Evolutionary conservation across 92 coral and sea anemone species (phyloP).

Genomic region (Phymanthus crucifer): DNA sequence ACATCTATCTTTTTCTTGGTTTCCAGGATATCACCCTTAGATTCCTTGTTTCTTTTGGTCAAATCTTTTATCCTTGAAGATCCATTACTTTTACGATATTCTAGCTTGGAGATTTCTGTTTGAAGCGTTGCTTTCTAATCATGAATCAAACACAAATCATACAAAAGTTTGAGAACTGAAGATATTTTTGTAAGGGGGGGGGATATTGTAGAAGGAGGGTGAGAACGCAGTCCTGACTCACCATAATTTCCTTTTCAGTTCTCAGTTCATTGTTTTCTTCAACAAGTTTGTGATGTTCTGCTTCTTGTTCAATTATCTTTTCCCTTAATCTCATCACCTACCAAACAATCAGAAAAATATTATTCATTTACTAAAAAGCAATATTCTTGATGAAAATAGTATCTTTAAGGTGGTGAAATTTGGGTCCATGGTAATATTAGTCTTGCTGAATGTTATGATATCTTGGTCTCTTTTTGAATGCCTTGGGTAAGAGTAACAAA

Average conservation of each 20-base stretch:
- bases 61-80: constrained; percentile 53
- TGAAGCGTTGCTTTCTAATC: constrained; percentile 67
- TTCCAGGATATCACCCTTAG: constrained; percentile 46
- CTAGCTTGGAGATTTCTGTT: constrained; percentile 68
- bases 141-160: neutral
- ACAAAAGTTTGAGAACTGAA: neutral
- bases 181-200: neutral
- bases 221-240: constrained; percentile 40
- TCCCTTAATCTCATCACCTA: constrained; percentile 82
- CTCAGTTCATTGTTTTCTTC: constrained; percentile 78
- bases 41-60: constrained; percentile 62
- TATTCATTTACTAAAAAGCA: neutral
- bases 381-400: neutral
- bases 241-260: constrained; percentile 72
- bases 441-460: no score
- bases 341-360: neutral
- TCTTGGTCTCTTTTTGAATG: no score
- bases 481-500: no score
- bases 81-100: constrained; percentile 55
- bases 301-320: constrained; percentile 84
- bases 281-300: constrained; percentile 77
- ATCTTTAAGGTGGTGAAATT: no score
- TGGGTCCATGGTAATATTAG: no score
- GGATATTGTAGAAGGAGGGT: no score
- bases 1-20: constrained; percentile 48